A percentile compares a stretch with the other conserved stretches of the same genome.
These are phyloP conservation scores for Lutraria lutraria DNA, from an alignment of 2,888 invertebrate genomes.

Conservation along the genomic window DNA sequence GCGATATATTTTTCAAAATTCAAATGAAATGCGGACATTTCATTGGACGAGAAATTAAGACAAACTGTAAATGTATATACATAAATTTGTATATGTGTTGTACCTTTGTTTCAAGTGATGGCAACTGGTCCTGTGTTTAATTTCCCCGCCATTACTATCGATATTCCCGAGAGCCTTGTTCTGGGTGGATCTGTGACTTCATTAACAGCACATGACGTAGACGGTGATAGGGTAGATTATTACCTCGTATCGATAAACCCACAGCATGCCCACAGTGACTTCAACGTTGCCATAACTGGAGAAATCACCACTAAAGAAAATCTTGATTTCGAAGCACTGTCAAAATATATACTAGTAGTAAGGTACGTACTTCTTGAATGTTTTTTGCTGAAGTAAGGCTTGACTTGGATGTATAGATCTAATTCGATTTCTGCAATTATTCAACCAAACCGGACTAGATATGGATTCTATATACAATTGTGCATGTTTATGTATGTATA, in stretches of 20 bases:
- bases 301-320: constrained; percentile 40
- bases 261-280: constrained; percentile 35
- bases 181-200: constrained; percentile 49
- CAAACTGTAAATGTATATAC: too few species aligned
- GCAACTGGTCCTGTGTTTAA: constrained; percentile 38
- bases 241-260: constrained; percentile 39
- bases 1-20: too few species aligned
- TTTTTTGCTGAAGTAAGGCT: too few species aligned
- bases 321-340: constrained; percentile 45
- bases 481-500: too few species aligned
- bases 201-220: constrained; percentile 48
- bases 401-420: too few species aligned
- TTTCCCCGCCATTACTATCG: constrained; percentile 39
- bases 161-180: constrained; percentile 46
- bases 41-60: too few species aligned
- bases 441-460: too few species aligned
- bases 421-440: too few species aligned
- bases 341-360: constrained; percentile 49
- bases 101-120: neutral
- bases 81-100: too few species aligned
- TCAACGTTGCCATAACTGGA: constrained; percentile 53
- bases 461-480: too few species aligned
- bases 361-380: neutral
- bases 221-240: constrained; percentile 51
- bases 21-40: too few species aligned